Conservation (phyloP, 2,888 invertebrate genomes). For the Erebia aethiops region DNA sequence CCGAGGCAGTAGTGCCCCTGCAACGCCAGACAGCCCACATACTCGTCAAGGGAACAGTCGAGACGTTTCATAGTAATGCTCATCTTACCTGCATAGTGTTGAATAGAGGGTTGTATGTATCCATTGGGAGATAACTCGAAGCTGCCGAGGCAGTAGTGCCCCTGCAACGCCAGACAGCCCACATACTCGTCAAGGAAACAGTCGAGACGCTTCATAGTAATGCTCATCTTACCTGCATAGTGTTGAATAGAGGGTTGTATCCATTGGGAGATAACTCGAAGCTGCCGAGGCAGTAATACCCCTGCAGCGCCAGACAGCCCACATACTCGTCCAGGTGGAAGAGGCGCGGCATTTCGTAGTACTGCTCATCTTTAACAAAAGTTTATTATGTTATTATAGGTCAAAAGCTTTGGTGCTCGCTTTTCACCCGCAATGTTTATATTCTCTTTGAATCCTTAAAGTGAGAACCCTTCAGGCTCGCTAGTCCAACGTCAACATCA, state of each 20-base stretch:
- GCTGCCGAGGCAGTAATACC: constrained; percentile 70
- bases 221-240: constrained; percentile 67
- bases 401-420: too few species aligned
- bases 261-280: constrained; percentile 57
- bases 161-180: constrained; percentile 57
- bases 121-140: constrained; percentile 57
- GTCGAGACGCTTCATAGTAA: constrained; percentile 62
- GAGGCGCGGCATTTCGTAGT: constrained; percentile 69
- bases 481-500: too few species aligned
- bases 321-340: constrained; percentile 70
- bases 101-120: constrained; percentile 52
- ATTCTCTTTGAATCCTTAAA: too few species aligned
- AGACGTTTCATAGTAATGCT: constrained; percentile 66
- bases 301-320: constrained; percentile 57
- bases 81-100: constrained; percentile 42
- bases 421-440: too few species aligned
- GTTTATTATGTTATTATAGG: too few species aligned
- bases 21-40: constrained; percentile 58
- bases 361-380: constrained; percentile 62
- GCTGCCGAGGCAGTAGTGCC: constrained; percentile 71
- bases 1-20: constrained; percentile 69
- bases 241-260: constrained; percentile 51
- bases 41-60: constrained; percentile 69
- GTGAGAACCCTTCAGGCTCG: too few species aligned
- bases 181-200: constrained; percentile 71